Evolutionary conservation across 2,888 invertebrate species (phyloP).

Genomic region (Emesis russula): DNA sequence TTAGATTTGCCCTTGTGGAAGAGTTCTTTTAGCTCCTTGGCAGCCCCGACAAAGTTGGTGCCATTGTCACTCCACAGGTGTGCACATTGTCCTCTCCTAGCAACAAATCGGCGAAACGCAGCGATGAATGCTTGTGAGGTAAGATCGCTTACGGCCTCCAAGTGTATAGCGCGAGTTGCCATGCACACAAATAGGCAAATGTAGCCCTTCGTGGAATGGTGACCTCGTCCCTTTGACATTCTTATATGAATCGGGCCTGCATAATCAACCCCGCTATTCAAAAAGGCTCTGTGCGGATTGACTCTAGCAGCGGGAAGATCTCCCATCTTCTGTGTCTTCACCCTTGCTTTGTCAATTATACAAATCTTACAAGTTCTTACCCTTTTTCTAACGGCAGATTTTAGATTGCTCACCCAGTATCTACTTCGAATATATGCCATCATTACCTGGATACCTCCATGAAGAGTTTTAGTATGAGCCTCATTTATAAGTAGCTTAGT

Average conservation of each 20-base stretch:
- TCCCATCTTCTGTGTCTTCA: slow-evolving; percentile 59
- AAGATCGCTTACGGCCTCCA: slow-evolving; percentile 7
- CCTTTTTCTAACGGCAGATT: slow-evolving; percentile 36
- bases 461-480: slow-evolving; percentile 40
- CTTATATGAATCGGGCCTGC: slow-evolving; percentile 61
- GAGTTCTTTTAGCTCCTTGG: neutral
- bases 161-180: neutral
- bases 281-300: slow-evolving; percentile 46
- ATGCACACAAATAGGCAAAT: slow-evolving; percentile 63
- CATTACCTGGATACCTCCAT: slow-evolving; percentile 58
- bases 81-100: slow-evolving; percentile 4
- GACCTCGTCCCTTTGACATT: slow-evolving; percentile 52
- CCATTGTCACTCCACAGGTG: slow-evolving; percentile 1
- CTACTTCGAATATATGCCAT: slow-evolving; percentile 46
- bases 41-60: slow-evolving; percentile 3
- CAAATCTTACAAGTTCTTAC: slow-evolving; percentile 46
- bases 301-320: slow-evolving; percentile 50
- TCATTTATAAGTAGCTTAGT: slow-evolving; percentile 58
- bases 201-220: slow-evolving; percentile 76
- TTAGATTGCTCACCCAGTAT: slow-evolving; percentile 59
- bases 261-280: slow-evolving; percentile 56
- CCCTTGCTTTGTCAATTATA: slow-evolving; percentile 32
- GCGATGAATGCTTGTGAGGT: neutral
- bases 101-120: slow-evolving; percentile 1
- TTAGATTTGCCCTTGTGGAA: neutral